phyloP scores from a whole-genome alignment of 1,140 invertebrate species.

The Drosophila sulfurigaster region DNA sequence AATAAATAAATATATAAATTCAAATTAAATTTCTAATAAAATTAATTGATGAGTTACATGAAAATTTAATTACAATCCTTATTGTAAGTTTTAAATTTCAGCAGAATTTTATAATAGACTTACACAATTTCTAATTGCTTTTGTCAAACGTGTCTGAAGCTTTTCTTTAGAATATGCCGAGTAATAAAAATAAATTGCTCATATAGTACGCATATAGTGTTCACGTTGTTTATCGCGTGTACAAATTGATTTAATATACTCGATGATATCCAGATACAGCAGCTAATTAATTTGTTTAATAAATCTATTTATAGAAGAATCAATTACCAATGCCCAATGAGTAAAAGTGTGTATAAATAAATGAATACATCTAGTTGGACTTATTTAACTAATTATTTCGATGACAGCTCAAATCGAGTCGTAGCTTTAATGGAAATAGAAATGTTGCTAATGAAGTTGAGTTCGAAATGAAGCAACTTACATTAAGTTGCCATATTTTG shows the following conservation, averaged over 20 bases:
- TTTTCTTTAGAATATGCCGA: not conserved
- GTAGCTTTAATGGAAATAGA: too few relatives aligned
- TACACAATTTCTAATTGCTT: too few relatives aligned
- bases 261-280: not conserved
- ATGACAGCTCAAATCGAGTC: constrained; percentile 3
- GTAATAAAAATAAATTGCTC: not conserved
- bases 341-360: constrained; percentile 1
- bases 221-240: not conserved
- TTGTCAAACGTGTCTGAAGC: not conserved
- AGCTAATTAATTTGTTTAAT: constrained; percentile 18
- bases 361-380: not conserved
- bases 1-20: too few relatives aligned
- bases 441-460: not conserved
- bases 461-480: too few relatives aligned
- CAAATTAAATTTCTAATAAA: too few relatives aligned
- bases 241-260: not conserved
- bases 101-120: not conserved
- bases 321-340: constrained; percentile 15
- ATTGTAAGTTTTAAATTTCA: not conserved
- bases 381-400: constrained; percentile 10
- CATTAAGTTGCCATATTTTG: too few relatives aligned
- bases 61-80: too few relatives aligned
- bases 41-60: too few relatives aligned
- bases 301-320: constrained; percentile 13
- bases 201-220: not conserved